Percentiles rank a stretch among this genome's conserved stretches.
These are phyloP conservation scores for Drosophila melanogaster DNA, from an alignment of 1,140 invertebrate species.

Conservation along the genomic window DNA sequence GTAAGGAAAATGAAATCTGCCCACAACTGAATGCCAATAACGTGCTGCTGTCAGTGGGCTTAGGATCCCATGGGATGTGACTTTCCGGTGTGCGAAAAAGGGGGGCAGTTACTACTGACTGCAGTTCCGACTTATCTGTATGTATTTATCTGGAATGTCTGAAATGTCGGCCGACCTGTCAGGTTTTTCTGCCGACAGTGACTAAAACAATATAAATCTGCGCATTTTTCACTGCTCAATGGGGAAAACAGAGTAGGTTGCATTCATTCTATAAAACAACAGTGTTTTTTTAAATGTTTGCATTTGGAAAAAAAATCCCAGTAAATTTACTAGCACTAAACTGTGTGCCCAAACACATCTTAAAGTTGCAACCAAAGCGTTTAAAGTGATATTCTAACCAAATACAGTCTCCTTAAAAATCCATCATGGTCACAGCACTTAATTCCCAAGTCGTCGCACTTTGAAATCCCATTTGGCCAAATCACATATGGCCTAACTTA, in stretches of 20 bases:
- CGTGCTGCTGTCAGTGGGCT: slow-evolving; percentile 51
- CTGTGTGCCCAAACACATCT: too few relatives aligned
- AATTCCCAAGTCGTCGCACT: neutral
- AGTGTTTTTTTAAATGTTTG: neutral
- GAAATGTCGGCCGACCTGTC: slow-evolving; percentile 29
- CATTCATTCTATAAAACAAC: neutral
- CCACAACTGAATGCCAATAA: slow-evolving; percentile 60
- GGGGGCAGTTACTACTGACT: slow-evolving; percentile 30
- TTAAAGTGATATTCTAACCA: too few relatives aligned
- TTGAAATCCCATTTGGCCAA: slow-evolving; percentile 1
- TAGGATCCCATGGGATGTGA: slow-evolving; percentile 26
- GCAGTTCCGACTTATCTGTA: slow-evolving; percentile 38
- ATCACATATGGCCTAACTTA: neutral
- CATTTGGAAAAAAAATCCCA: neutral
- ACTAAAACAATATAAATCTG: slow-evolving; percentile 53
- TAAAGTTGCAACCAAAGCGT: too few relatives aligned
- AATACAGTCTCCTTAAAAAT: neutral
- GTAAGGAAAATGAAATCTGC: slow-evolving; percentile 51
- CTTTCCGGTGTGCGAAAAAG: neutral
- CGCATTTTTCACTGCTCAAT: slow-evolving; percentile 17
- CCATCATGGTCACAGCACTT: neutral
- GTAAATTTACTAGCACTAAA: too few relatives aligned
- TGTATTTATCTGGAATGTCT: slow-evolving; percentile 56
- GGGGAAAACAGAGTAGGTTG: neutral
- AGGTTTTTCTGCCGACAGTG: slow-evolving; percentile 23